Conservation (phyloP, 1,140 invertebrate genomes). For the Drosophila grimshawi region DNA sequence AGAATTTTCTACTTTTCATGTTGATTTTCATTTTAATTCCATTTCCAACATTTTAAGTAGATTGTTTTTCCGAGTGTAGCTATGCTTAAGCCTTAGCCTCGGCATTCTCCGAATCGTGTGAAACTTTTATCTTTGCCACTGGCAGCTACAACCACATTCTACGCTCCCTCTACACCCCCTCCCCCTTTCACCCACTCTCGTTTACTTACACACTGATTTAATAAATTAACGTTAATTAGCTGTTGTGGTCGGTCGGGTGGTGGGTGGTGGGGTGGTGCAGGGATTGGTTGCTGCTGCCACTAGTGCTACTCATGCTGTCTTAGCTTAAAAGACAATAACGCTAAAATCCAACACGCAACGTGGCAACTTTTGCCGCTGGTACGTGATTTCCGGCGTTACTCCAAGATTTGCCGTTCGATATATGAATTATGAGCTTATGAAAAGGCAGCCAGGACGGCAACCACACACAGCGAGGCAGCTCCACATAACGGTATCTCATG, state of each 20-base stretch:
- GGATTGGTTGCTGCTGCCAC: background rate
- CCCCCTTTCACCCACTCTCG: conserved; percentile 26
- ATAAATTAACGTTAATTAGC: conserved; percentile 85
- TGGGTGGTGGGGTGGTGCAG: background rate
- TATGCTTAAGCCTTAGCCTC: conserved; percentile 35
- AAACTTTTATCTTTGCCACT: conserved; percentile 76
- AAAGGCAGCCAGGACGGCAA: conserved; percentile 9
- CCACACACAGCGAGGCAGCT: conserved; percentile 7
- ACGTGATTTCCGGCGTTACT: conserved; percentile 72
- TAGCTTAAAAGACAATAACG: conserved; percentile 80
- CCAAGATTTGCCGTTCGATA: conserved; percentile 72
- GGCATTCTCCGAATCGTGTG: conserved; percentile 59
- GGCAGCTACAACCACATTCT: conserved; percentile 18
- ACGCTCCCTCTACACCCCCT: background rate
- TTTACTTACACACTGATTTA: conserved; percentile 84
- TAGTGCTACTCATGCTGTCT: conserved; percentile 54
- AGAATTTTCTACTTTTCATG: too few relatives aligned
- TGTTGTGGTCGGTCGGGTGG: conserved; percentile 67
- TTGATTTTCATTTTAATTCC: too few relatives aligned
- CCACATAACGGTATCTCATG: conserved; percentile 51
- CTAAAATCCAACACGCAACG: conserved; percentile 71
- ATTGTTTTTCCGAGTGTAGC: too few relatives aligned
- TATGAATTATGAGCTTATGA: conserved; percentile 71
- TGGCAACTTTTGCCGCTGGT: conserved; percentile 66
- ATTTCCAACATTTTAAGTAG: too few relatives aligned